Evolutionary conservation across 2,888 invertebrate species (phyloP).

Genomic region (Phengaris arion): DNA sequence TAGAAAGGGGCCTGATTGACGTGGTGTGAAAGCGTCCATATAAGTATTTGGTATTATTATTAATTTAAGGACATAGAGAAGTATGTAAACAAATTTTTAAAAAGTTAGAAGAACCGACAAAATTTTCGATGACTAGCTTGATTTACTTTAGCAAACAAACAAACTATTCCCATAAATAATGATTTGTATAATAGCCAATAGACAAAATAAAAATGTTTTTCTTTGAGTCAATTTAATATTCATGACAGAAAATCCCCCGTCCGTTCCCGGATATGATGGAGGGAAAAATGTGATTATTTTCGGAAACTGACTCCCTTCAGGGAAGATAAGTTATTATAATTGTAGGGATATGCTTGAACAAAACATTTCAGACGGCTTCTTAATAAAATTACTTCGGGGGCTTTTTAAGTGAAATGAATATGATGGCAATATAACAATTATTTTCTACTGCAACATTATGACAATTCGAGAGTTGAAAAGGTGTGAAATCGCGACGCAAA

Average conservation of each 20-base stretch:
- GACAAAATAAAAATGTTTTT: neutral
- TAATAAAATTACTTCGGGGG: conserved; percentile 1
- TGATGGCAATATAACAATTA: neutral
- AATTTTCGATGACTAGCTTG: neutral
- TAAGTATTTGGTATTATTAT: too few species aligned
- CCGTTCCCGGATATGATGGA: neutral
- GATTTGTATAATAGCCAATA: neutral
- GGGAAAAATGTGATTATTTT: conserved; percentile 8
- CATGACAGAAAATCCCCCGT: conserved; percentile 15
- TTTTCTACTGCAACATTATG: too few species aligned
- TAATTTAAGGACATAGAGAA: neutral
- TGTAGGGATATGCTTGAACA: conserved; percentile 14
- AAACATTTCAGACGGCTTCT: neutral
- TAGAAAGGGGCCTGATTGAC: too few species aligned
- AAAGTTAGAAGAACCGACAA: neutral
- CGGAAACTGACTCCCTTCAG: neutral
- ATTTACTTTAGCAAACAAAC: conserved; percentile 3
- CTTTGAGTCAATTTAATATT: conserved; percentile 4
- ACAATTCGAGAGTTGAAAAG: too few species aligned
- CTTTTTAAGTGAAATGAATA: neutral
- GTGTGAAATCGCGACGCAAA: too few species aligned
- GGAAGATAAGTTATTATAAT: conserved; percentile 17
- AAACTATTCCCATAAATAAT: neutral
- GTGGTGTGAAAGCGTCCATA: too few species aligned
- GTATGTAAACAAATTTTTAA: conserved; percentile 1